Conservation (phyloP, 2,888 invertebrate genomes). For the Ryuthela nishihirai region DNA sequence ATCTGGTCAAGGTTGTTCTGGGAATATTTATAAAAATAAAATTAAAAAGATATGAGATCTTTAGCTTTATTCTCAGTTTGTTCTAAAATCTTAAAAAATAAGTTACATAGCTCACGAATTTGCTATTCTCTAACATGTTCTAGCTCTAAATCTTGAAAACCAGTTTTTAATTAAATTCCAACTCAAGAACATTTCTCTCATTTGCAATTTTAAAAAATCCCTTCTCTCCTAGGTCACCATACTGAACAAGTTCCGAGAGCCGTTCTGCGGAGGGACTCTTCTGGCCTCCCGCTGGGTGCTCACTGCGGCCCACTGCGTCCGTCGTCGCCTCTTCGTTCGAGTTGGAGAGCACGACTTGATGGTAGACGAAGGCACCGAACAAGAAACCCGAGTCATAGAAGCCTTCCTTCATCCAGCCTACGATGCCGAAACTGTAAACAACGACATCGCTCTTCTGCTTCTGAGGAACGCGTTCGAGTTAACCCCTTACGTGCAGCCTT, state of each 20-base stretch:
- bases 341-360: conserved; percentile 82
- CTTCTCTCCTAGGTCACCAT: conserved; percentile 61
- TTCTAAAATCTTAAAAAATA: too few relatives aligned
- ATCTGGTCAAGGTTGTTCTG: too few relatives aligned
- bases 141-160: too few relatives aligned
- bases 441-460: conserved; percentile 82
- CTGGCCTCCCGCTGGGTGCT: conserved; percentile 77
- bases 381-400: conserved; percentile 66
- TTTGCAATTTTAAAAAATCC: neutral
- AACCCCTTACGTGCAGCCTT: conserved; percentile 59
- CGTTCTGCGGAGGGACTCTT: conserved; percentile 83
- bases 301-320: conserved; percentile 82
- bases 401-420: conserved; percentile 79
- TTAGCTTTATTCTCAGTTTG: too few relatives aligned
- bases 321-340: conserved; percentile 70
- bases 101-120: too few relatives aligned
- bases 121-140: too few relatives aligned
- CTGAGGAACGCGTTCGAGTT: conserved; percentile 54
- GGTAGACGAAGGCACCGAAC: conserved; percentile 68
- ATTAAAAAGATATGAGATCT: too few relatives aligned
- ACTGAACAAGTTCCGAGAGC: conserved; percentile 73
- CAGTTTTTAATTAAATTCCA: too few relatives aligned
- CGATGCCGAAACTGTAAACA: conserved; percentile 83
- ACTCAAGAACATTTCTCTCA: neutral
- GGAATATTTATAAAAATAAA: too few relatives aligned